These are phyloP conservation scores for Bucco capensis DNA, from an alignment of 2,113 vertebrate genomes.

Conservation along the genomic window DNA sequence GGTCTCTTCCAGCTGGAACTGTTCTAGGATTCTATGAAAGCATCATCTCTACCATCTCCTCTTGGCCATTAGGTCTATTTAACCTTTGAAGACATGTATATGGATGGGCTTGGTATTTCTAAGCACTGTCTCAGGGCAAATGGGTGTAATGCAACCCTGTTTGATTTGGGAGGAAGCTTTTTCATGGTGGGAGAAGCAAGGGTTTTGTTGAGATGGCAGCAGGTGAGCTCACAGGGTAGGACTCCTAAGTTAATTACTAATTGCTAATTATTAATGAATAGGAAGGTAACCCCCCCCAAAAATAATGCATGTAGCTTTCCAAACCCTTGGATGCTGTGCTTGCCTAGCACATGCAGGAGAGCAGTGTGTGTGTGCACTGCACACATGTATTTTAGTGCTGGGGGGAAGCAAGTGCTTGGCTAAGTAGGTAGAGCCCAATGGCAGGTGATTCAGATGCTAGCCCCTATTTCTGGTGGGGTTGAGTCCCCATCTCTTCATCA, in stretches of 20 bases:
- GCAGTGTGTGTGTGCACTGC: background rate
- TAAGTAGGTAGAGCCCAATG: slow-evolving; percentile 57
- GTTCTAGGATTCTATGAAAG: too few species aligned
- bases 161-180: background rate
- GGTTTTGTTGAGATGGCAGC: background rate
- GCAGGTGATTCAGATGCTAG: slow-evolving; percentile 49
- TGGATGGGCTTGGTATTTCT: background rate
- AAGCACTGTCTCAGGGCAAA: background rate
- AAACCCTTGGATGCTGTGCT: slow-evolving; percentile 7
- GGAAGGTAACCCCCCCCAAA: background rate
- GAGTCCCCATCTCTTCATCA: background rate
- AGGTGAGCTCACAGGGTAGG: background rate
- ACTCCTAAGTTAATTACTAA: background rate
- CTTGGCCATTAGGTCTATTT: background rate
- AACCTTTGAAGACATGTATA: background rate
- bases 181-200: background rate
- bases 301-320: background rate
- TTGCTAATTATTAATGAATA: background rate
- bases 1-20: too few species aligned
- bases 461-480: background rate
- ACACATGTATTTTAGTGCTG: slow-evolving; percentile 54
- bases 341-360: background rate
- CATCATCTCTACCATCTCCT: background rate
- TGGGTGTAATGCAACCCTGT: background rate
- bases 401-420: background rate